These are phyloP conservation scores for Imbricaverruca yamaguchii DNA, from an alignment of 2,888 invertebrate species.

Conservation along the genomic window DNA sequence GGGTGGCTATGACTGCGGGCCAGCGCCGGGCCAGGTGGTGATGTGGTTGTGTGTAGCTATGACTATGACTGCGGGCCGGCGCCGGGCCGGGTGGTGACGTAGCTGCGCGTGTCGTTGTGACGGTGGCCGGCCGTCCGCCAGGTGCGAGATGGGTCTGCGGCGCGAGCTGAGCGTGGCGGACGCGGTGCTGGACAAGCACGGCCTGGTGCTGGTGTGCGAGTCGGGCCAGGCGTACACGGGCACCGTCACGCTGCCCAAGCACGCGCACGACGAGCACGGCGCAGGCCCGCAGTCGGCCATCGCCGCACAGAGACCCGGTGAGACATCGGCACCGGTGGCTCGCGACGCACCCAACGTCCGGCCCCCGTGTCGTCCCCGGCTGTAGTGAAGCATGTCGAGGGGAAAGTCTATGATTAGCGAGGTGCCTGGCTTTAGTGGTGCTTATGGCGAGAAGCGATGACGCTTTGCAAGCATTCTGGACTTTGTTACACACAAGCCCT, in stretches of 20 bases:
- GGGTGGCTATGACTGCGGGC: no score
- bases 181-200: constrained; percentile 1
- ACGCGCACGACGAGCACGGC: constrained; percentile 35
- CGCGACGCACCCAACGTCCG: not conserved
- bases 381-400: no score
- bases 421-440: no score
- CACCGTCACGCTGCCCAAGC: constrained; percentile 40
- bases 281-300: constrained; percentile 38
- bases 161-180: not conserved
- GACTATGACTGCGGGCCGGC: no score
- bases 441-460: no score
- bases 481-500: no score
- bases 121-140: not conserved
- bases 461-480: no score
- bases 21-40: no score
- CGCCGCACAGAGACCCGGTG: not conserved
- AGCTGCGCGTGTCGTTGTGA: no score
- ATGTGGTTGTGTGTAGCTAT: no score
- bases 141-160: not conserved
- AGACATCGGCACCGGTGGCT: not conserved
- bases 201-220: not conserved
- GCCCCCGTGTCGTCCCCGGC: not conserved
- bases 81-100: no score
- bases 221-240: not conserved
- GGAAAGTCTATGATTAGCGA: no score